A percentile compares a stretch with the other conserved stretches of the same genome.
phyloP scores from a whole-genome alignment of 2,888 invertebrate species.

The Ormyrus nitidulus region DNA sequence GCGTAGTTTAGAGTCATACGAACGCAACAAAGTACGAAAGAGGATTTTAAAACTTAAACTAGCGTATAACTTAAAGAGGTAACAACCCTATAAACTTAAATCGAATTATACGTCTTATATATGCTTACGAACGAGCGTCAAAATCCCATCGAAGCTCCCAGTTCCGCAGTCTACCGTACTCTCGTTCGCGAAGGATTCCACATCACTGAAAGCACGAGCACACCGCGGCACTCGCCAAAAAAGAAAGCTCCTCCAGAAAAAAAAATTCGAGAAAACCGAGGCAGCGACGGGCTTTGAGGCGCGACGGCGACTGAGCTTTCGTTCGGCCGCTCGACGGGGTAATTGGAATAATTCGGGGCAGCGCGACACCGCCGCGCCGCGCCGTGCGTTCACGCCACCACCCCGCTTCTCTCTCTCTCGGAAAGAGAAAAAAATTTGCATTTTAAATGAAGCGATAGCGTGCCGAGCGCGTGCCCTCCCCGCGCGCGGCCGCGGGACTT shows the following conservation, averaged over 20 bases:
- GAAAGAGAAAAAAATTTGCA: conserved; percentile 70
- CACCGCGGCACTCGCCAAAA: neutral
- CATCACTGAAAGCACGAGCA: neutral
- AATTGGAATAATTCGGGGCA: conserved; percentile 75
- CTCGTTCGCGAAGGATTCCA: no score
- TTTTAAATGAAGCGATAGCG: conserved; percentile 76
- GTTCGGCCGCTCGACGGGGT: conserved; percentile 46
- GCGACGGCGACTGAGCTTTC: conserved; percentile 26
- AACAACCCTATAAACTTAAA: no score
- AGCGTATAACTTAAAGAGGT: no score
- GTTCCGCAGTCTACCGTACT: no score
- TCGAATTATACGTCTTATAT: no score
- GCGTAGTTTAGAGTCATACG: no score
- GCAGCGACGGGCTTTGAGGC: neutral
- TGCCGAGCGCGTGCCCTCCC: conserved; percentile 62
- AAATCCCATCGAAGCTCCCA: no score
- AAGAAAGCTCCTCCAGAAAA: neutral
- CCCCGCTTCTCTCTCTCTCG: conserved; percentile 43
- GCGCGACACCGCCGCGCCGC: conserved; percentile 55
- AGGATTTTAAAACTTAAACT: no score
- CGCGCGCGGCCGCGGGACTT: conserved; percentile 62
- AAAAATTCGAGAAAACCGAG: no score
- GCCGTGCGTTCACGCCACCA: conserved; percentile 69
- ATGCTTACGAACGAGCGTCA: no score
- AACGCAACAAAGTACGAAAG: no score